A percentile compares a stretch with the other conserved stretches of the same genome.
These are phyloP conservation scores for Emydura subglobosa DNA, from an alignment of 2,113 vertebrate genomes.

Conservation along the genomic window DNA sequence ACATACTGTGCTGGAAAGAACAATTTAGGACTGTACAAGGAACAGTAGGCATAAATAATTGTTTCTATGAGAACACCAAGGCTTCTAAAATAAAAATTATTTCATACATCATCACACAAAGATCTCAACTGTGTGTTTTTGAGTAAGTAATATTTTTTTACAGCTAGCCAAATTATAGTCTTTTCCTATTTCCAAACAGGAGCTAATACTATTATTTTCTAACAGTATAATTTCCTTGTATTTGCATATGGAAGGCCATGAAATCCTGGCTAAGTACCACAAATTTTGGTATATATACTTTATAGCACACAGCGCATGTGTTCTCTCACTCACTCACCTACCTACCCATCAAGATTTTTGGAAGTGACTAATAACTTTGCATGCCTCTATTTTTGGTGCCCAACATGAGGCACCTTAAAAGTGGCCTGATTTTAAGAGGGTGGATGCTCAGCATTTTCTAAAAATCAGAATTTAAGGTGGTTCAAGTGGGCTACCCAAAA, in stretches of 20 bases:
- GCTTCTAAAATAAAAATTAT: neutral
- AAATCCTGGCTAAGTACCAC: rapidly evolving
- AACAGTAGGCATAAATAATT: neutral
- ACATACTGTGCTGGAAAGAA: neutral
- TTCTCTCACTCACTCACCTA: neutral
- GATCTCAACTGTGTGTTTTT: neutral
- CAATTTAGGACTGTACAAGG: neutral
- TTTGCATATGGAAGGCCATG: neutral
- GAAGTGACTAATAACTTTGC: neutral
- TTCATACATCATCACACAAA: neutral
- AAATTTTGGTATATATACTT: rapidly evolving
- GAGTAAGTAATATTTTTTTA: neutral
- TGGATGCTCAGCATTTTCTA: neutral
- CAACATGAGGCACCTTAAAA: neutral
- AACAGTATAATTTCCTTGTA: neutral
- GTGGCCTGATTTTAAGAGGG: neutral
- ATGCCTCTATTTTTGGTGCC: neutral
- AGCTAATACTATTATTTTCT: neutral
- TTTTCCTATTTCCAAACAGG: neutral
- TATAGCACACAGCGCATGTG: neutral
- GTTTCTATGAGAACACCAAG: neutral
- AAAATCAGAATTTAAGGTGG: neutral
- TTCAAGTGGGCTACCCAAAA: neutral
- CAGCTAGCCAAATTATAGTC: neutral
- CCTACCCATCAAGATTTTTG: neutral